Evolutionary conservation across 2,113 vertebrate species (phyloP).

Genomic region (Oenanthe oenanthe): DNA sequence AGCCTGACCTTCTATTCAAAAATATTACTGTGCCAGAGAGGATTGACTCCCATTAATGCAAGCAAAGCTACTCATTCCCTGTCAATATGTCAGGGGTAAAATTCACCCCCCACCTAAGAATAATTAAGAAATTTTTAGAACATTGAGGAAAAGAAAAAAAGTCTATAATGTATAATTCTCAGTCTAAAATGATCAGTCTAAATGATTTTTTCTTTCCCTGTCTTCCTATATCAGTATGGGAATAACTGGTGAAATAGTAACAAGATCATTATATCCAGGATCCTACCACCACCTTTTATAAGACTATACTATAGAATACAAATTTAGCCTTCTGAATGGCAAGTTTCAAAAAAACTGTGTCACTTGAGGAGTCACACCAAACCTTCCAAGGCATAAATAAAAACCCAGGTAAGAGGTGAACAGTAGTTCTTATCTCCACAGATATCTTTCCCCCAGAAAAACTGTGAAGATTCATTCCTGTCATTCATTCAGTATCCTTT

Average conservation of each 20-base stretch:
- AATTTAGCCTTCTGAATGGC: neutral
- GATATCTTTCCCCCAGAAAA: neutral
- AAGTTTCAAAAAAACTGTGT: neutral
- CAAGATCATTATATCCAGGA: neutral
- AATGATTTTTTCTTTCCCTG: neutral
- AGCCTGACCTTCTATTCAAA: neutral
- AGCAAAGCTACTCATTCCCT: neutral
- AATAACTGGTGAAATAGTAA: neutral
- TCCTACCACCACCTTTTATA: neutral
- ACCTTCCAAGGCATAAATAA: rapidly evolving
- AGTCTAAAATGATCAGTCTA: neutral
- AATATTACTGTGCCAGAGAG: neutral
- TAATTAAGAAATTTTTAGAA: neutral
- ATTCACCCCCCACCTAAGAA: neutral
- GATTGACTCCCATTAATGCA: neutral
- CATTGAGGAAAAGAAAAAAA: neutral
- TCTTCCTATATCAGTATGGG: neutral
- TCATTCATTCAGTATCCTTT: neutral
- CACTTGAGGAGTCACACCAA: neutral
- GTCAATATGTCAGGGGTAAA: neutral
- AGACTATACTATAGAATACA: neutral
- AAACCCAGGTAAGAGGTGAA: neutral
- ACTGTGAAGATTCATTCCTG: neutral
- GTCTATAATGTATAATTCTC: neutral
- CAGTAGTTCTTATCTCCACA: neutral